These are phyloP conservation scores for Rhodeus uyekii DNA, from an alignment of 2,797 vertebrate genomes.

Conservation along the genomic window DNA sequence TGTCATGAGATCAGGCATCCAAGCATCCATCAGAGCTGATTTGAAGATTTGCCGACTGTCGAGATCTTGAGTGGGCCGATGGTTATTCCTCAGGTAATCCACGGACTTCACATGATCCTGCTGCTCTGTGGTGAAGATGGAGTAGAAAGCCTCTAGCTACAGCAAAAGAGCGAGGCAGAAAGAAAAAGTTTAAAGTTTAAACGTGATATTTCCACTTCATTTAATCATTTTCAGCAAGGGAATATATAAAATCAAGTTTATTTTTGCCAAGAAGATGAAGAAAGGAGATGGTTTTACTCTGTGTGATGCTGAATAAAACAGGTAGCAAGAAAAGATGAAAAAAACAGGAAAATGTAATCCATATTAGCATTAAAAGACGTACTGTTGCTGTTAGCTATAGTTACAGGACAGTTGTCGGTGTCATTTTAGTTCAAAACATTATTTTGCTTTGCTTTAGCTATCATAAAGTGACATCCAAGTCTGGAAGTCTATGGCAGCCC, in stretches of 20 bases:
- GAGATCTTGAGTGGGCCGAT: slow-evolving; percentile 87
- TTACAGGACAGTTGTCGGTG: too few relatives aligned
- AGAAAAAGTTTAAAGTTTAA: slow-evolving; percentile 46
- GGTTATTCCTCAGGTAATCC: slow-evolving; percentile 98
- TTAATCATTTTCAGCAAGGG: not conserved
- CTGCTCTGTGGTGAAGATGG: slow-evolving; percentile 98
- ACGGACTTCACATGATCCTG: slow-evolving; percentile 98
- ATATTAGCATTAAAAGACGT: not conserved
- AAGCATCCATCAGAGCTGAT: slow-evolving; percentile 92
- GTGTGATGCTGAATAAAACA: slow-evolving; percentile 2
- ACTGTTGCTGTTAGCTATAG: too few relatives aligned
- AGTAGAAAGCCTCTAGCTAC: slow-evolving; percentile 97
- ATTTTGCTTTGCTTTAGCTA: not conserved
- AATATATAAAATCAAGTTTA: not conserved
- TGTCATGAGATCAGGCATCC: slow-evolving; percentile 84
- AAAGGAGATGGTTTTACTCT: not conserved
- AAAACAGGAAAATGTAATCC: not conserved
- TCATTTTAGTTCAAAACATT: not conserved
- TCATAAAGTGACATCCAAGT: not conserved
- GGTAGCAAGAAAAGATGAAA: too few relatives aligned
- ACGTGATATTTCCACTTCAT: not conserved
- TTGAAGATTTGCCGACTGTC: slow-evolving; percentile 87
- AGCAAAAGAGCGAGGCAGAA: slow-evolving; percentile 45
- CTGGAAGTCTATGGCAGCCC: too few relatives aligned
- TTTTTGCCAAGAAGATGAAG: not conserved